phyloP scores from a whole-genome alignment of 2,113 vertebrate species.

The Nipponia nippon region DNA sequence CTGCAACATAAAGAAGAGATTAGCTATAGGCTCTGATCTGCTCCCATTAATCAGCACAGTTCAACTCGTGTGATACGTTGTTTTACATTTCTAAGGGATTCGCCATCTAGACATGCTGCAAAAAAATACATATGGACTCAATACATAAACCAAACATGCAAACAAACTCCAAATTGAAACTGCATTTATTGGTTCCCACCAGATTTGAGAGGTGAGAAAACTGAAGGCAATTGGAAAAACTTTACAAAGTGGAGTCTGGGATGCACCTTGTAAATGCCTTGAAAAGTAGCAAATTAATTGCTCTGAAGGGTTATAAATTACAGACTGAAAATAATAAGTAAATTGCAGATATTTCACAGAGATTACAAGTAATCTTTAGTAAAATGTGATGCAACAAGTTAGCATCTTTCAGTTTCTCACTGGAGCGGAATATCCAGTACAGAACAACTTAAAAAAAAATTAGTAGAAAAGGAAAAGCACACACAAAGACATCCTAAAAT shows the following conservation, averaged over 20 bases:
- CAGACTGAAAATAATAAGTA: not conserved
- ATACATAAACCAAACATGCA: not conserved
- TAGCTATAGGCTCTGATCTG: not conserved
- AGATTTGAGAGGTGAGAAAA: not conserved
- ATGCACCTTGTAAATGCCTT: not conserved
- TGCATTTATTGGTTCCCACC: not conserved
- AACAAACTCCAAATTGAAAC: not conserved
- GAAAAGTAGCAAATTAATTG: not conserved
- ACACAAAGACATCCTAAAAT: not conserved
- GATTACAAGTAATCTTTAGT: not conserved
- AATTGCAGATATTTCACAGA: not conserved
- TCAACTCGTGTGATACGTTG: fast-evolving
- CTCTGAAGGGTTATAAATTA: not conserved
- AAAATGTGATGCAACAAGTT: not conserved
- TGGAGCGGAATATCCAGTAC: not conserved
- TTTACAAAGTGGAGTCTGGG: not conserved
- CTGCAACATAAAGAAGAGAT: not conserved
- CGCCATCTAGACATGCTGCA: not conserved
- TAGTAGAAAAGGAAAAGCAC: not conserved
- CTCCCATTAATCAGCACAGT: not conserved
- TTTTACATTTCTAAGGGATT: not conserved
- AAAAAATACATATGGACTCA: not conserved
- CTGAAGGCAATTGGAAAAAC: not conserved
- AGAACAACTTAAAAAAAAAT: not conserved
- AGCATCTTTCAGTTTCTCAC: not conserved